Conservation (phyloP, 2,113 vertebrate genomes). For the Carassius auratus region DNA sequence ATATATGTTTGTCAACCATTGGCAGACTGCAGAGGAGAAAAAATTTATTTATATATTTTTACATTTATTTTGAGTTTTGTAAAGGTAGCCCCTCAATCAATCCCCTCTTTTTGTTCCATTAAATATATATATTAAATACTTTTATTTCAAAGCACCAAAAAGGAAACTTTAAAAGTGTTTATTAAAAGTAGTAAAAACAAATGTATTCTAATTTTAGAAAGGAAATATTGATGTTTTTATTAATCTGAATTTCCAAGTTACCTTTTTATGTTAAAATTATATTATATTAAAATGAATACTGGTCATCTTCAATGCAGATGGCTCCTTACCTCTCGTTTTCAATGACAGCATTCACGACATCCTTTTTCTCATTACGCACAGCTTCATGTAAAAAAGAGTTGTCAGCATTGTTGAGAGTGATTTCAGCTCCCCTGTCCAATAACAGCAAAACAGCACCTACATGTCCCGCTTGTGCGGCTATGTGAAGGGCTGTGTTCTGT, state of each 20-base stretch:
- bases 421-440: conserved; percentile 78
- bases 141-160: too few relatives aligned
- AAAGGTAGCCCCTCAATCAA: too few relatives aligned
- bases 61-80: too few relatives aligned
- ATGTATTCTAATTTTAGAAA: too few relatives aligned
- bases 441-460: conserved; percentile 84
- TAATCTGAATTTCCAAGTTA: background rate
- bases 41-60: too few relatives aligned
- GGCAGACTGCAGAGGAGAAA: too few relatives aligned
- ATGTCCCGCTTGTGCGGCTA: conserved; percentile 87
- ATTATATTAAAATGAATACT: background rate
- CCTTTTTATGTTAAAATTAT: too few relatives aligned
- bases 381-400: conserved; percentile 92
- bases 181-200: too few relatives aligned
- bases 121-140: too few relatives aligned
- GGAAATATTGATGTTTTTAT: background rate
- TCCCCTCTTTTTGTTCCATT: too few relatives aligned
- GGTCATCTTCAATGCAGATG: background rate
- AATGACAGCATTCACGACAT: conserved; percentile 84
- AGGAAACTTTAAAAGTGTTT: too few relatives aligned
- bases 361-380: conserved; percentile 84
- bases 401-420: conserved; percentile 83
- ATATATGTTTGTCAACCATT: too few relatives aligned
- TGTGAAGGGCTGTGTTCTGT: conserved; percentile 92
- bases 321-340: conserved; percentile 81